These are phyloP conservation scores for Zosterops japonicus DNA, from an alignment of 2,113 vertebrate genomes.

Conservation along the genomic window DNA sequence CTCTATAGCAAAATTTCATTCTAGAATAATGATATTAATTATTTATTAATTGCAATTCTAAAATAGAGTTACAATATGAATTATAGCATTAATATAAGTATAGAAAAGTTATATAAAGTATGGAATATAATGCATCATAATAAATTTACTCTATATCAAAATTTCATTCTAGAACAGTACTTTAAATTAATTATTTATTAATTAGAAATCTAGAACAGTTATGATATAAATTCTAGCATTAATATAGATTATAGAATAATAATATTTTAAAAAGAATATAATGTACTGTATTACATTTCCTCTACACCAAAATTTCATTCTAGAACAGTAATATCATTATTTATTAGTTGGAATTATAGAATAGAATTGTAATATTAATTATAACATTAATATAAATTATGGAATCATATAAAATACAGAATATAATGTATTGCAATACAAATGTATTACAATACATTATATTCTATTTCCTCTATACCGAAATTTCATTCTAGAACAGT, in stretches of 20 bases:
- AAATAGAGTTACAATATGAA: too few relatives aligned
- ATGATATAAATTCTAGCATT: background rate
- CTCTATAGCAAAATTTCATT: background rate
- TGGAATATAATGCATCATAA: background rate
- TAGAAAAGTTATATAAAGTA: background rate
- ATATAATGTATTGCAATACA: too few relatives aligned
- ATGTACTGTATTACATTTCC: background rate
- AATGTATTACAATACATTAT: too few relatives aligned
- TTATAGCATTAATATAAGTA: too few relatives aligned
- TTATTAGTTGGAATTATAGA: background rate
- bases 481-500: too few relatives aligned
- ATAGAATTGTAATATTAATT: too few relatives aligned
- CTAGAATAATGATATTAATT: background rate
- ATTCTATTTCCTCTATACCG: too few relatives aligned
- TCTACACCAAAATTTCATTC: background rate
- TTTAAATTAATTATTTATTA: background rate
- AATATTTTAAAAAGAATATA: background rate
- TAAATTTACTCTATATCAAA: background rate
- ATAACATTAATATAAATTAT: too few relatives aligned
- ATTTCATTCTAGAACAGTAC: too few relatives aligned
- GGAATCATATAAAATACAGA: too few relatives aligned
- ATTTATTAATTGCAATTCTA: too few relatives aligned
- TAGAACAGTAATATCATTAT: too few relatives aligned
- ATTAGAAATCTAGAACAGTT: background rate
- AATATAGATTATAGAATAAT: background rate